A percentile compares a stretch with the other conserved stretches of the same genome.
Conservation (phyloP, 2,113 vertebrate species). For the Theropithecus gelada region DNA sequence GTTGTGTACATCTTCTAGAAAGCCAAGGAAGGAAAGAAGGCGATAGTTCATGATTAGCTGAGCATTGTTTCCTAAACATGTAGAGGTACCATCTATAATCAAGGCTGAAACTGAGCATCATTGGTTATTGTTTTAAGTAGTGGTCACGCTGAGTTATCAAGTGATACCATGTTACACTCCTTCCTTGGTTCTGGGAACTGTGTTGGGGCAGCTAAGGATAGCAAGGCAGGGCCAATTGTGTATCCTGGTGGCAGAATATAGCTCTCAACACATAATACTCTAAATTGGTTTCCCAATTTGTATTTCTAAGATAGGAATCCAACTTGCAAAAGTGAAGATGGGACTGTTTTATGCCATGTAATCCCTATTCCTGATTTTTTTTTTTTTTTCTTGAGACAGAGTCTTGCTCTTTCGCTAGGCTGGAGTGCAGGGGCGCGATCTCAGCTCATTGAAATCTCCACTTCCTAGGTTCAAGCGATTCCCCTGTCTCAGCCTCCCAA, state of each 20-base stretch:
- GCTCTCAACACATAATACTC: neutral
- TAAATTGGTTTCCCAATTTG: neutral
- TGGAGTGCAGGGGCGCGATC: neutral
- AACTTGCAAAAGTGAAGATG: neutral
- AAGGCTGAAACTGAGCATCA: neutral
- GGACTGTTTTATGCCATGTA: neutral
- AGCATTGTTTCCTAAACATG: neutral
- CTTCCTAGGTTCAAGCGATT: neutral
- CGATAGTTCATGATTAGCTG: neutral
- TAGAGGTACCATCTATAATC: neutral
- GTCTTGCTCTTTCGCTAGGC: neutral
- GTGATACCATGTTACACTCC: no score
- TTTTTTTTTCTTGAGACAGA: neutral
- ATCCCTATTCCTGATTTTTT: neutral
- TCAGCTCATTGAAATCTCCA: neutral
- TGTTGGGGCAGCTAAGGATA: neutral
- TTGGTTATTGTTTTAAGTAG: neutral
- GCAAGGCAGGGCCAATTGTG: neutral
- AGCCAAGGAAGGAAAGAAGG: neutral
- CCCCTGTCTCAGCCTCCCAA: neutral
- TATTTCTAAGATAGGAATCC: neutral
- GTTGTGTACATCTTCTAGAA: neutral
- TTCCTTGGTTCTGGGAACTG: neutral
- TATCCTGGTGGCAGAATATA: neutral
- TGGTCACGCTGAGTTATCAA: neutral